A percentile compares a stretch with the other conserved stretches of the same genome.
phyloP scores from a whole-genome alignment of 2,113 vertebrate species.

The Campylomormyrus numenius region DNA sequence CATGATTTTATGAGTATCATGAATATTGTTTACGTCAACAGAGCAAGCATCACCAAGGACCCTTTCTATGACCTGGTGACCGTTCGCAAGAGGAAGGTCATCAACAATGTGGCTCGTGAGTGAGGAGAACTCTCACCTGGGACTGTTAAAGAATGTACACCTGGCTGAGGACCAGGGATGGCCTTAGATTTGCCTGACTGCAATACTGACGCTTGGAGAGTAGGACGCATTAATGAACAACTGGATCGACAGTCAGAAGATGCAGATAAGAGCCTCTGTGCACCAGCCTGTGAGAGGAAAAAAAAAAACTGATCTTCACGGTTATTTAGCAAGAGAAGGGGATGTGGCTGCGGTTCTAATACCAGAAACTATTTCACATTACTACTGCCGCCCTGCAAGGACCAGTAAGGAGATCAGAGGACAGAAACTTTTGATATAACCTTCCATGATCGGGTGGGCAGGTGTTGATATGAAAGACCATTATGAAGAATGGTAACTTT shows the following conservation, averaged over 20 bases:
- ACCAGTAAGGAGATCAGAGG: neutral
- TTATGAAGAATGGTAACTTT: neutral
- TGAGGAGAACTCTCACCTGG: constrained; percentile 17
- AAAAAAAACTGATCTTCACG: neutral
- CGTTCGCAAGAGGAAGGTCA: constrained; percentile 84
- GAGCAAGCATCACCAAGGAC: constrained; percentile 86
- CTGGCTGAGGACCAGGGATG: neutral
- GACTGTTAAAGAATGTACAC: neutral
- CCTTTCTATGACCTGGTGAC: constrained; percentile 90
- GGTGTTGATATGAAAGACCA: neutral
- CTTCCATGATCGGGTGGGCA: neutral
- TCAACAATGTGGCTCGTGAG: constrained; percentile 54
- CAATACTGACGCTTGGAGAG: neutral
- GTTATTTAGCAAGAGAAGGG: neutral
- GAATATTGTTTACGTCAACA: constrained; percentile 36
- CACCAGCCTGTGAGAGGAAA: neutral
- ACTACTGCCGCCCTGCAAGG: neutral
- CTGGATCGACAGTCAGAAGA: neutral
- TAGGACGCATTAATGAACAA: neutral
- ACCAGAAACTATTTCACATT: neutral
- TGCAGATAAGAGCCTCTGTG: neutral
- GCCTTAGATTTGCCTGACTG: neutral
- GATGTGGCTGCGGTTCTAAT: neutral
- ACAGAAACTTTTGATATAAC: neutral
- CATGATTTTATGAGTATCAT: neutral